Evolutionary conservation across 2,888 invertebrate species (phyloP).

Genomic region (Melanchra persicariae): DNA sequence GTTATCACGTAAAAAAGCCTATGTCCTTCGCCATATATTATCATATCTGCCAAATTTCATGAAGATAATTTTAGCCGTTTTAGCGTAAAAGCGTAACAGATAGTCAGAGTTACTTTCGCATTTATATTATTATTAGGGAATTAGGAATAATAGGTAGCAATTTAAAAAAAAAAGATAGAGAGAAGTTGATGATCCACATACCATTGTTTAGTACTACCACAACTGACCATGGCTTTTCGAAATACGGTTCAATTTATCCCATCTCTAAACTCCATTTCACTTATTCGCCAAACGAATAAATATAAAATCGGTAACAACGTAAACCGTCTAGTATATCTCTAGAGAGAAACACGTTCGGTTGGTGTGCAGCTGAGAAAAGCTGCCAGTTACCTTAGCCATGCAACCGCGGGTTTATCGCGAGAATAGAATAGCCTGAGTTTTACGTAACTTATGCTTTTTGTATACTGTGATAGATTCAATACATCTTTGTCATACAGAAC

Average conservation of each 20-base stretch:
- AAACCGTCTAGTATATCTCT: neutral
- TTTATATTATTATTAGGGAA: too few species aligned
- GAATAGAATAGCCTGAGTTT: conserved; percentile 3
- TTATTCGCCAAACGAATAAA: conserved; percentile 1
- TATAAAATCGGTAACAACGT: neutral
- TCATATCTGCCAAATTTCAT: too few species aligned
- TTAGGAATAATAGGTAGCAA: too few species aligned
- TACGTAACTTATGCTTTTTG: conserved; percentile 13
- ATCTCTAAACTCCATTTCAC: neutral
- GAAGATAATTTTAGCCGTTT: too few species aligned
- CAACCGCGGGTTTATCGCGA: conserved; percentile 3
- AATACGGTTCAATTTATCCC: neutral
- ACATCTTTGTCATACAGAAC: neutral
- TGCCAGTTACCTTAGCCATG: neutral
- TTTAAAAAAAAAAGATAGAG: too few species aligned
- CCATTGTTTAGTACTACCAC: neutral
- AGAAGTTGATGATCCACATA: neutral
- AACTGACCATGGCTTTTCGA: too few species aligned
- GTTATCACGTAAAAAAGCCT: too few species aligned
- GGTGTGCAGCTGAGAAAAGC: conserved; percentile 10
- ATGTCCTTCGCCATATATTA: too few species aligned
- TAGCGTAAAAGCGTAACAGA: too few species aligned
- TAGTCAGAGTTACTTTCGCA: too few species aligned
- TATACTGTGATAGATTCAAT: conserved; percentile 1
- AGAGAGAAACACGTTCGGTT: neutral